A percentile compares a stretch with the other conserved stretches of the same genome.
These are phyloP conservation scores for Rhimphoctona megacephalus DNA, from an alignment of 2,888 invertebrate species.

Conservation along the genomic window DNA sequence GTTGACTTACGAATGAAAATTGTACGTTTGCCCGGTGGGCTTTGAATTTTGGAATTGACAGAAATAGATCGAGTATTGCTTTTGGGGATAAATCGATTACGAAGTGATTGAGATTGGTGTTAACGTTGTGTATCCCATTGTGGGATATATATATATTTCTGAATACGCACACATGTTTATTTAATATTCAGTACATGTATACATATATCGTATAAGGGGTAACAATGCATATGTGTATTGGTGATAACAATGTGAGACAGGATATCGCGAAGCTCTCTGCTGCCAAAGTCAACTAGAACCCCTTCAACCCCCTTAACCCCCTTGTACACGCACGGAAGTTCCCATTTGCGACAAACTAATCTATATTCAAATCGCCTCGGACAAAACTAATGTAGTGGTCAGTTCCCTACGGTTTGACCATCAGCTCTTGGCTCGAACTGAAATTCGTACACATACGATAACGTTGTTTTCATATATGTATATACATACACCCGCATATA, in stretches of 20 bases:
- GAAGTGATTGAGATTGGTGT: constrained; percentile 21
- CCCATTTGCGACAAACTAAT: constrained; percentile 84
- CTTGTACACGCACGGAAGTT: constrained; percentile 53
- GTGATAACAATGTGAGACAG: constrained; percentile 35
- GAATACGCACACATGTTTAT: not conserved
- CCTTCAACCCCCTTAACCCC: not conserved
- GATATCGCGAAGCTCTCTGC: constrained; percentile 24
- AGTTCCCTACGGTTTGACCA: constrained; percentile 67
- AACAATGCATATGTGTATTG: constrained; percentile 35
- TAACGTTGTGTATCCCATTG: not conserved
- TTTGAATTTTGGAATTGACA: constrained; percentile 21
- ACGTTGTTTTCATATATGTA: constrained; percentile 8
- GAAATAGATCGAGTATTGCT: constrained; percentile 43
- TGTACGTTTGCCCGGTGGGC: not conserved
- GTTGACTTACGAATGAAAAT: not conserved
- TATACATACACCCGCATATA: not conserved
- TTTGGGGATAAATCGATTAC: constrained; percentile 38
- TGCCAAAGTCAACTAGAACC: constrained; percentile 35
- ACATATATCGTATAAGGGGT: not conserved
- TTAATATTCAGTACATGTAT: not conserved
- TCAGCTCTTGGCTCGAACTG: constrained; percentile 36
- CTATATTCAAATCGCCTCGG: constrained; percentile 84
- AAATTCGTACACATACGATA: constrained; percentile 42
- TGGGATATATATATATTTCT: not conserved
- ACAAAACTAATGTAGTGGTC: constrained; percentile 84